Base-by-base conservation (phyloP, 2,888 invertebrate genomes). In the Scaptomyza flava region DNA sequence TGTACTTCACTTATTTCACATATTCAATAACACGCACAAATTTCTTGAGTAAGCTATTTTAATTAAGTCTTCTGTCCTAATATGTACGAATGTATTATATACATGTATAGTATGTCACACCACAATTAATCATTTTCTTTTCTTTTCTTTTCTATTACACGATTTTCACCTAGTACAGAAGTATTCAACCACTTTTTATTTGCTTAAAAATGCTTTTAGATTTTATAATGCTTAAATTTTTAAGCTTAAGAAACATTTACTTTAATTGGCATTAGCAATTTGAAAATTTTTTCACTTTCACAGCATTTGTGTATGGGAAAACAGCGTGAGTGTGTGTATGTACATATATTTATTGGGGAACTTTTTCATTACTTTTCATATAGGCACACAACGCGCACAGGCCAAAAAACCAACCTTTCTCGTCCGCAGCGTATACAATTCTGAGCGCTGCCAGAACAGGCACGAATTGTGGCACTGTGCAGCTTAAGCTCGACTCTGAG, bases 401-500 rank as follows among this genome's bases (percentile, higher is more conserved):
- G 59, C 60, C 71, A 66, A 71, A 27, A 3, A 14, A 84, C 89
- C 81, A 85, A 92, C 92, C 92, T 91, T 91, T 89, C 89, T 89
- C 89, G 90, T 90, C 91, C 87, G 89, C 89, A 90, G 91, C 91
- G 90, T 87, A 91, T 90, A 91, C 91, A 91, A 87, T 90, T 92
- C 91, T 92, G 91, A 88, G 82, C 74, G 70, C 51, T 72, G 54
- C 46, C 53, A 68, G 65, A 69, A 65, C 67, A 57, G 33, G 6
- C 46, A 54, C 42, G 61, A 50, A 56, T 77, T 61, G 63, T 60
- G 48, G 53, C 52, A 65, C 68, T 60, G 66, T 46, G 52, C 74
- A 70, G 73, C 53, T 47, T 43, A 87, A 87, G 89, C 81, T 87
- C 54, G 50, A 42, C 48, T 51, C 48, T 34, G 64, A 87, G 73